Evolutionary conservation across 1,140 invertebrate genomes (phyloP), one percentile per base, ranked within the genome.

Genomic region (Panonychus citri): DNA sequence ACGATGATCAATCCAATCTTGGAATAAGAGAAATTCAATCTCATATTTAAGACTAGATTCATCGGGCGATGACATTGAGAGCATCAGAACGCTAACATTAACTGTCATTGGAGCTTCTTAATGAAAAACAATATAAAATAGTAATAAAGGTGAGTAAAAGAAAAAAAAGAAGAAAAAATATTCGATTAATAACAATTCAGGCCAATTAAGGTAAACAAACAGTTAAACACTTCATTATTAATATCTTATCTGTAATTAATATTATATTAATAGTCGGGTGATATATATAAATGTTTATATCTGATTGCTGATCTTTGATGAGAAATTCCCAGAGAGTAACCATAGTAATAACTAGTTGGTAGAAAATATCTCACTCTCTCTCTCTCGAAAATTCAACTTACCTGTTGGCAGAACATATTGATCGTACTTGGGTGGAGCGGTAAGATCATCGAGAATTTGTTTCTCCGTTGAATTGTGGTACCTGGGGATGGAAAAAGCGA

Each of bases 41-140:
- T 90, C 85, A 73, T 90, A 90, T 83, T 89, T 89, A 79, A 90
- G 76, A 76, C 85, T 89, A 65, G 85, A 89, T 74, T 91, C 86
- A 72, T 91, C 86, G 53, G 86, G 86, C 58, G 86, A 91, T 64
- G 85, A 85, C 70, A 91, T 76, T 73, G 84, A 88, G 67, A 91
- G 76, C 63, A 91, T 76, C 68, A 89, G 74, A 60, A 91, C 85
- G 71, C 85, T 89, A 67, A 91, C 83, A 71, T 90, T 89, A 56
- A 91, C 85, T 61, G 79, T 81, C 67, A 89, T 77, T 30, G 24
- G 21, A 25, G n/a, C 43, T 46, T n/a, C 21, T n/a, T 21, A n/a
- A 8, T 10, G n/a, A 46, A 19, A 46, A n/a, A n/a, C n/a, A 46
- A n/a, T n/a, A n/a, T n/a, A n/a, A n/a, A n/a, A n/a, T n/a, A n/a